Evolutionary conservation across 2,797 vertebrate genomes (phyloP).

Genomic region (Anas capensis): DNA sequence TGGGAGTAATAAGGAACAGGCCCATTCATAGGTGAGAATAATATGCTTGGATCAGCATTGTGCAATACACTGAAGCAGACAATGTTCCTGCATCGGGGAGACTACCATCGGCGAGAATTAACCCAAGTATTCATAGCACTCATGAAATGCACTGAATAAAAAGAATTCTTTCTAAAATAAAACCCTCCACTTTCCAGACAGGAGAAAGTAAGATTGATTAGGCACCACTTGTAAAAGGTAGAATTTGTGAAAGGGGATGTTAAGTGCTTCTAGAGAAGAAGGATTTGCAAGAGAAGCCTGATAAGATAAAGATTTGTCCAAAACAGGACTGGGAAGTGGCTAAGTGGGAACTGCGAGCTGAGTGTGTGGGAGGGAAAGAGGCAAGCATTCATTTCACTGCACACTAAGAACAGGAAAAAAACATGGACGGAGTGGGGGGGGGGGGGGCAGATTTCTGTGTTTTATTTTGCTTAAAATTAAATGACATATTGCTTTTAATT

Average conservation of each 20-base stretch:
- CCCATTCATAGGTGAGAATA: slow-evolving; percentile 44
- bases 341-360: slow-evolving; percentile 25
- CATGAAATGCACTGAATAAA: slow-evolving; percentile 13
- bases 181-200: background rate
- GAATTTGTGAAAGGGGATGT: background rate
- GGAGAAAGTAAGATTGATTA: slow-evolving; percentile 7
- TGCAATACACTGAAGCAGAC: slow-evolving; percentile 16
- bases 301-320: slow-evolving; percentile 48
- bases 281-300: slow-evolving; percentile 29
- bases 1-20: slow-evolving; percentile 25
- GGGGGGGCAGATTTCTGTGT: background rate
- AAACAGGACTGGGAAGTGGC: slow-evolving; percentile 45
- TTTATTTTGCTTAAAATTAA: background rate
- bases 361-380: slow-evolving; percentile 31
- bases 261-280: slow-evolving; percentile 18
- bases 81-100: background rate
- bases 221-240: slow-evolving; percentile 15
- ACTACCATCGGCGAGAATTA: background rate
- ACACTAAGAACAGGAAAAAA: background rate
- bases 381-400: background rate
- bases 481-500: background rate
- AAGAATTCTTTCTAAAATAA: background rate
- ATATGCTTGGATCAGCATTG: slow-evolving; percentile 8
- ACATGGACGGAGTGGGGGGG: accelerated
- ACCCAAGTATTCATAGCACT: background rate